Percentiles rank a stretch among this genome's conserved stretches.
Conservation (phyloP, 2,888 invertebrate genomes). For the Cerastis leucographa region DNA sequence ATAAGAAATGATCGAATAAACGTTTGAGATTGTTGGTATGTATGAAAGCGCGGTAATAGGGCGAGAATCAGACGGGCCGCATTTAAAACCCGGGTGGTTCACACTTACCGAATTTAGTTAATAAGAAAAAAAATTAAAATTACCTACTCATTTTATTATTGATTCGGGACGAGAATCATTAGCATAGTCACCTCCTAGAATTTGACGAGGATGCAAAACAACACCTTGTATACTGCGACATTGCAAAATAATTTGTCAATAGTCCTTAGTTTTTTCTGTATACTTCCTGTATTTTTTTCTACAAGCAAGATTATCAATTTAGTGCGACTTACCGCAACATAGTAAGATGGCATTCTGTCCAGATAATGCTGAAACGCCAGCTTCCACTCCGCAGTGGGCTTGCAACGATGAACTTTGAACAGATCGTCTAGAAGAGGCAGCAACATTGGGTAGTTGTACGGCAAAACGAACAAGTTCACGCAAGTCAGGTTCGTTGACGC, state of each 20-base stretch:
- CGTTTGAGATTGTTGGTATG: too few species aligned
- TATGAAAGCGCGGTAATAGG: too few species aligned
- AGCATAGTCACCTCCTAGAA: too few species aligned
- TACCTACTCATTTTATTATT: too few species aligned
- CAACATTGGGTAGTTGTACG: conserved; percentile 99
- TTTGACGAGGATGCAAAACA: too few species aligned
- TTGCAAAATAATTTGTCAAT: neutral
- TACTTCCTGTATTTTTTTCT: too few species aligned
- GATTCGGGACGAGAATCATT: too few species aligned
- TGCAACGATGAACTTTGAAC: conserved; percentile 97
- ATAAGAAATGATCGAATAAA: too few species aligned
- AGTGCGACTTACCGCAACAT: conserved; percentile 92
- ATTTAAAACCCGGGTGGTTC: too few species aligned
- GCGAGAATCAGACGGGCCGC: too few species aligned
- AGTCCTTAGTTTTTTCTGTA: neutral
- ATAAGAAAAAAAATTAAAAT: too few species aligned
- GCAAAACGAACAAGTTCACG: conserved; percentile 99
- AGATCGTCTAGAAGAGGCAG: conserved; percentile 98
- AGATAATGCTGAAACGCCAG: conserved; percentile 98
- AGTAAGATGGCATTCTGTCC: conserved; percentile 99
- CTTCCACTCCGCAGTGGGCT: conserved; percentile 98
- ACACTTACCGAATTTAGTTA: too few species aligned
- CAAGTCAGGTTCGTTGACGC: conserved; percentile 98
- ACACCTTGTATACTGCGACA: neutral
- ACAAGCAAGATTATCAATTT: neutral